Conservation (phyloP, 1,140 invertebrate genomes). For the Venustaconcha ellipsiformis region DNA sequence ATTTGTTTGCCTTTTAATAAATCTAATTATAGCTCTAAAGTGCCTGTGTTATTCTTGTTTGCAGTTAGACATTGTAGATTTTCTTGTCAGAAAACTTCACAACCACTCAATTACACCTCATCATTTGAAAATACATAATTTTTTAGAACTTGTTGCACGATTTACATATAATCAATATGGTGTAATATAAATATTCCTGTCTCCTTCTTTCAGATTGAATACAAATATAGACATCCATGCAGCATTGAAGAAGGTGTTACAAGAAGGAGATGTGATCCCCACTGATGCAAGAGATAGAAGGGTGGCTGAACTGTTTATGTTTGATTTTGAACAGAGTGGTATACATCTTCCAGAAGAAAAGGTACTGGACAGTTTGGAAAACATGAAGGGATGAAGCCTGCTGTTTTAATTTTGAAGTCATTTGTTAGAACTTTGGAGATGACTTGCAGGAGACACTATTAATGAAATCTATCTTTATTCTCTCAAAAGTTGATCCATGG, state of each 20-base stretch:
- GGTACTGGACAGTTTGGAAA: slow-evolving; percentile 36
- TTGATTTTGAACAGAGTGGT: slow-evolving; percentile 97
- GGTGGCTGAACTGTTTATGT: slow-evolving; percentile 89
- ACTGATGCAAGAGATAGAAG: slow-evolving; percentile 84
- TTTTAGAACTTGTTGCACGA: background rate
- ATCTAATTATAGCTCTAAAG: background rate
- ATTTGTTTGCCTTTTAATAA: too few species aligned
- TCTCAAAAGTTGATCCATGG: too few species aligned
- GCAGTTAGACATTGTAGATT: background rate
- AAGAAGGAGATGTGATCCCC: slow-evolving; percentile 78
- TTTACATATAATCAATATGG: background rate
- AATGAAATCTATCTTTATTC: too few species aligned
- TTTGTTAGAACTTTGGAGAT: too few species aligned
- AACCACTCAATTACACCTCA: background rate
- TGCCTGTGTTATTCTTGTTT: background rate
- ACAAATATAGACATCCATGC: slow-evolving; percentile 88
- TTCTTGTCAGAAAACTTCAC: background rate
- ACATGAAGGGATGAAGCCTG: too few species aligned
- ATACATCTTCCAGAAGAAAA: slow-evolving; percentile 88
- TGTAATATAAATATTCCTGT: background rate
- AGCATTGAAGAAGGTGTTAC: slow-evolving; percentile 78
- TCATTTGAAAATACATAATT: background rate
- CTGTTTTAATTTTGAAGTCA: too few species aligned
- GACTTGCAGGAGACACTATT: too few species aligned
- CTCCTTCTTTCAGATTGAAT: slow-evolving; percentile 76